Conservation (phyloP, 1,140 invertebrate genomes). For the Spodoptera frugiperda region DNA sequence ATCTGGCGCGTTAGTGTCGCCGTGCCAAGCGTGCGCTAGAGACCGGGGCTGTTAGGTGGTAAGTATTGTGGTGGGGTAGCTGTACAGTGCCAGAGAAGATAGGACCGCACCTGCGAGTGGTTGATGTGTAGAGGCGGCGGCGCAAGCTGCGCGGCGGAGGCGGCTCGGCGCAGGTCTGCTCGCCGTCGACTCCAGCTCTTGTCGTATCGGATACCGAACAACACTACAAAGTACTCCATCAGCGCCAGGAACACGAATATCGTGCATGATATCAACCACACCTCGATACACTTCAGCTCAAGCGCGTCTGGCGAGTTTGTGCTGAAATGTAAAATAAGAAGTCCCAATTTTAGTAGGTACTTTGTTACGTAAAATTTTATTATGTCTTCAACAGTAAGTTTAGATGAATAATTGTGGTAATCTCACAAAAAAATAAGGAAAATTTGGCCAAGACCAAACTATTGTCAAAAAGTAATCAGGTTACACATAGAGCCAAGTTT, state of each 20-base stretch:
- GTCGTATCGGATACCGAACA: conserved; percentile 88
- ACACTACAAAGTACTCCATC: conserved; percentile 90
- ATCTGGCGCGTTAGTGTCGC: conserved; percentile 26
- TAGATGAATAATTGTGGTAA: too few relatives aligned
- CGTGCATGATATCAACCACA: conserved; percentile 91
- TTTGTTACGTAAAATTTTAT: background rate
- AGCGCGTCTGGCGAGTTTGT: conserved; percentile 88
- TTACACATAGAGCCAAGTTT: too few relatives aligned
- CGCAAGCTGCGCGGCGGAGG: conserved; percentile 75
- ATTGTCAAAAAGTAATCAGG: too few relatives aligned
- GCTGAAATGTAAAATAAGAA: conserved; percentile 67
- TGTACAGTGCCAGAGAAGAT: background rate
- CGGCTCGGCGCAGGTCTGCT: conserved; percentile 78
- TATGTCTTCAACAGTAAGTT: too few relatives aligned
- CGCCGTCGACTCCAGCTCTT: conserved; percentile 87
- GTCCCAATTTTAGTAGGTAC: background rate
- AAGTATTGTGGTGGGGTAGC: conserved; percentile 33
- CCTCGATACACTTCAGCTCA: conserved; percentile 90
- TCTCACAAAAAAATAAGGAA: too few relatives aligned
- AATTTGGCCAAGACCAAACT: too few relatives aligned
- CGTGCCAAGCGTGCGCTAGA: too few relatives aligned
- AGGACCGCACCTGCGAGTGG: conserved; percentile 74
- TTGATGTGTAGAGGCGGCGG: conserved; percentile 79
- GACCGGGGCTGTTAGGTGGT: background rate
- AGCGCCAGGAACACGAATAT: conserved; percentile 91